Base-by-base conservation (phyloP, 35 echinoderm and acorn worm species). In the Antedon bifida region DNA sequence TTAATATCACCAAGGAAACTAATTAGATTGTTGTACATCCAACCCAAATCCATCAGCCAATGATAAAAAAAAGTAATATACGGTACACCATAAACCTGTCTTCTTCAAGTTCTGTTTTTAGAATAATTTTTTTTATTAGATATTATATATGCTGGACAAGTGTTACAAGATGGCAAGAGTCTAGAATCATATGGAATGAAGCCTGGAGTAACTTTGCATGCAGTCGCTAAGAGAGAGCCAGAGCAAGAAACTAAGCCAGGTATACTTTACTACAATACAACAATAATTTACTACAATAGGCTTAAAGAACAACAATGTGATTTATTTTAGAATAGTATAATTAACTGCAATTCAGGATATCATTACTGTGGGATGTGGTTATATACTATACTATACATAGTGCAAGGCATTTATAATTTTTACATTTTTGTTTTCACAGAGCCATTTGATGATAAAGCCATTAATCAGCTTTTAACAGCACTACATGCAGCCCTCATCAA, bases 401-500 rank as follows among this genome's bases (percentile, higher is more conserved):
- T n/a, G n/a, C 51, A 12, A 12, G 9, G 23, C 23, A 16, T 33
- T 44, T 44, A 45, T 10, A 44, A 1, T 85, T 64, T 36, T 31
- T 11, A 44, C 3, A 26, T 77, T 16, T 42, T 82, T 82, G 16
- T 87, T 86, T 29, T 73, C 30, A 29, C 78, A 97, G 94, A 97
- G 64, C 94, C 94, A 36, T 80, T 97, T 76, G 90, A 92, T 97
- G 94, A 97, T 31, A 80, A 39, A 31, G 94, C 74, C 23, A 97
- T 97, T 32, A 80, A 84, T 35, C 94, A 97, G 46, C 77, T 97
- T 28, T 79, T 97, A 44, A 97, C 91, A 33, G 94, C 94, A 9
- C 82, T 97, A 17, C 94, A 97, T 84, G 90, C 94, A 0, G 94
- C 94, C 36, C 78, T 96, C 0, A 46, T 96, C 42, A 96, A 96